Percentiles rank a stretch among this genome's conserved stretches.
phyloP scores from a whole-genome alignment of 1,140 invertebrate species.

The Anoplolepis gracilipes region DNA sequence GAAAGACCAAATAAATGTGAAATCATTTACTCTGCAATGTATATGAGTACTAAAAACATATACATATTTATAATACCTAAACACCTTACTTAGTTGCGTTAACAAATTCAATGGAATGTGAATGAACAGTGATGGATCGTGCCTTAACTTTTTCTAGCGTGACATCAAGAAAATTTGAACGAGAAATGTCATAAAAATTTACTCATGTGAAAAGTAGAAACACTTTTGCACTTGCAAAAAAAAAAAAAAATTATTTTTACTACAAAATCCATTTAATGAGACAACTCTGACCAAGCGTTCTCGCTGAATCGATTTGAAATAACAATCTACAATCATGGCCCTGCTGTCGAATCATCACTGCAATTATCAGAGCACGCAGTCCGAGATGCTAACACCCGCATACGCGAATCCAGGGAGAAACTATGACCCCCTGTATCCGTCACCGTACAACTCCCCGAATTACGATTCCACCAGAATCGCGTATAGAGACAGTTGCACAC shows the following conservation, averaged over 20 bases:
- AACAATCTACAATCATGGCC: constrained; percentile 74
- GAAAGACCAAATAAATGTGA: neutral
- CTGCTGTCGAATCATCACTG: constrained; percentile 81
- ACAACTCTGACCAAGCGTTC: neutral
- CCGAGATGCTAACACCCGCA: constrained; percentile 76
- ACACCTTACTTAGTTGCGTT: neutral
- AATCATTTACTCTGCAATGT: constrained; percentile 1
- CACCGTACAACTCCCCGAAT: constrained; percentile 82
- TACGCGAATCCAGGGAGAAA: constrained; percentile 72
- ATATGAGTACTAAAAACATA: neutral
- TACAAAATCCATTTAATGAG: neutral
- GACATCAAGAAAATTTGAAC: neutral
- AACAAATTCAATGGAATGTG: neutral
- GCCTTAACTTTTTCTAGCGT: neutral
- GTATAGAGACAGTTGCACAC: constrained; percentile 74
- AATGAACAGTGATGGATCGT: neutral
- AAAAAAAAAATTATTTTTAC: neutral
- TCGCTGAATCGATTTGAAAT: neutral
- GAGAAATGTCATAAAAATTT: neutral
- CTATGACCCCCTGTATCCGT: constrained; percentile 80
- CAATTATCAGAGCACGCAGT: constrained; percentile 74
- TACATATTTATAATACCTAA: too few species aligned
- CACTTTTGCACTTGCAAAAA: neutral
- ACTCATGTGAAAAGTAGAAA: neutral
- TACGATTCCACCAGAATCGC: constrained; percentile 74